phyloP scores from a whole-genome alignment of 2,888 invertebrate species.

The Augochlorella aurata region DNA sequence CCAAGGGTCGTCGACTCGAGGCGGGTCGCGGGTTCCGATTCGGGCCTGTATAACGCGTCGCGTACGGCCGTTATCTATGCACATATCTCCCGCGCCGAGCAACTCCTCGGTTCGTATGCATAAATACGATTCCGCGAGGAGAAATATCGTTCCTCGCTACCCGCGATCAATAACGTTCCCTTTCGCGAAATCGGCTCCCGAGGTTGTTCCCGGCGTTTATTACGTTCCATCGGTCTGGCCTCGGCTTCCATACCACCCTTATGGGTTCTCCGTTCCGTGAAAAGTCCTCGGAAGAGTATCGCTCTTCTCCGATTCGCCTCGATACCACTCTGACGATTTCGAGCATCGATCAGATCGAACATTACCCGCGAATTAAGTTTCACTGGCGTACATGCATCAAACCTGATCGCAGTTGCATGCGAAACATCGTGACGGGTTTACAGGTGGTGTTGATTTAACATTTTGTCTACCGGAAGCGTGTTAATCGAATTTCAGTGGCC shows the following conservation, averaged over 20 bases:
- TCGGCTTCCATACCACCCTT: background rate
- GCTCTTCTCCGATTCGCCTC: too few species aligned
- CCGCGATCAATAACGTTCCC: constrained; percentile 60
- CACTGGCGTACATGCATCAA: too few species aligned
- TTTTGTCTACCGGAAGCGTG: too few species aligned
- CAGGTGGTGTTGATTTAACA: too few species aligned
- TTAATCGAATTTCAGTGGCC: too few species aligned
- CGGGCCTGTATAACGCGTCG: constrained; percentile 59
- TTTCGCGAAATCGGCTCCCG: constrained; percentile 45
- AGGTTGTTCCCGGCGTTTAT: constrained; percentile 8
- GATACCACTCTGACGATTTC: too few species aligned
- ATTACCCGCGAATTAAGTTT: too few species aligned
- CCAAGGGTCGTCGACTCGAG: constrained; percentile 64
- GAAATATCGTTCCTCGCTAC: constrained; percentile 54
- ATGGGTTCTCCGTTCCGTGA: too few species aligned
- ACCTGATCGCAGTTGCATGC: too few species aligned
- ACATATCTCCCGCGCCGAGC: constrained; percentile 67
- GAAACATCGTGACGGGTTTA: too few species aligned
- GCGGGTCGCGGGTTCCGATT: constrained; percentile 25
- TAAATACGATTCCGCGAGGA: constrained; percentile 61
- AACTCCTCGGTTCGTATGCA: constrained; percentile 64
- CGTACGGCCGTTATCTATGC: constrained; percentile 73
- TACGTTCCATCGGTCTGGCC: constrained; percentile 4
- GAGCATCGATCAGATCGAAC: too few species aligned
- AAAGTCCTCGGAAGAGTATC: too few species aligned